phyloP scores from a whole-genome alignment of 2,113 vertebrate species.

The Dicentrarchus labrax region DNA sequence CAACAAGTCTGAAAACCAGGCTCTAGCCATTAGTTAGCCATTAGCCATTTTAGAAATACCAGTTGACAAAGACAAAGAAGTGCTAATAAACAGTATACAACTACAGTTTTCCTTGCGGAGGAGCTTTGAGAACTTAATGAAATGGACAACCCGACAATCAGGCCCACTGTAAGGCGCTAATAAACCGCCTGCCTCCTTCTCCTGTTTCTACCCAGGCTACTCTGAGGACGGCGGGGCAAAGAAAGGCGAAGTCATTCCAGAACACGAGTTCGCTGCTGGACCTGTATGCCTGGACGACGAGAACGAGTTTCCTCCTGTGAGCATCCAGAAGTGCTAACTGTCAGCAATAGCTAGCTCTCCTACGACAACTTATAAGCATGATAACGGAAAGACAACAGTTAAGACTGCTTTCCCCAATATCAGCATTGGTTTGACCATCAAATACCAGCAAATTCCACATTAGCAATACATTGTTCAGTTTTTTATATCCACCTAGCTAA shows the following conservation, averaged over 20 bases:
- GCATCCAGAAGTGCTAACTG: slow-evolving; percentile 88
- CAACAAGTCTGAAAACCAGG: too few species aligned
- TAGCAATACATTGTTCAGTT: neutral
- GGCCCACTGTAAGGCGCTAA: neutral
- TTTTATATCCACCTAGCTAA: neutral
- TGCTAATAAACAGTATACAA: too few species aligned
- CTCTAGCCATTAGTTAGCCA: too few species aligned
- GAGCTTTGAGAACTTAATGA: too few species aligned
- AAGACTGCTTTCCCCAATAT: neutral
- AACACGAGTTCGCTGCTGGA: slow-evolving; percentile 95
- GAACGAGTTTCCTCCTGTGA: slow-evolving; percentile 98
- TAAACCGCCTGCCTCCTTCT: neutral
- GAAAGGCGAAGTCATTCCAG: slow-evolving; percentile 94
- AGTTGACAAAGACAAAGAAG: too few species aligned
- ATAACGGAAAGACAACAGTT: neutral
- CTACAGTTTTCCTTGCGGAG: too few species aligned
- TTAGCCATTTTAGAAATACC: too few species aligned
- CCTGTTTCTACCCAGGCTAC: slow-evolving; percentile 85
- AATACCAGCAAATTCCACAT: neutral
- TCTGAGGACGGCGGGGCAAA: slow-evolving; percentile 94
- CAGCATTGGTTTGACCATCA: neutral
- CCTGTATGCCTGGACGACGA: slow-evolving; percentile 96
- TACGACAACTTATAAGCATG: neutral
- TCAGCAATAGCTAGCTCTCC: slow-evolving; percentile 26
- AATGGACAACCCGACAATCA: too few species aligned